Evolutionary conservation across 2,797 vertebrate species (phyloP), one percentile per base, ranked within the genome.

Genomic region (Phrynocephalus guinanensis): DNA sequence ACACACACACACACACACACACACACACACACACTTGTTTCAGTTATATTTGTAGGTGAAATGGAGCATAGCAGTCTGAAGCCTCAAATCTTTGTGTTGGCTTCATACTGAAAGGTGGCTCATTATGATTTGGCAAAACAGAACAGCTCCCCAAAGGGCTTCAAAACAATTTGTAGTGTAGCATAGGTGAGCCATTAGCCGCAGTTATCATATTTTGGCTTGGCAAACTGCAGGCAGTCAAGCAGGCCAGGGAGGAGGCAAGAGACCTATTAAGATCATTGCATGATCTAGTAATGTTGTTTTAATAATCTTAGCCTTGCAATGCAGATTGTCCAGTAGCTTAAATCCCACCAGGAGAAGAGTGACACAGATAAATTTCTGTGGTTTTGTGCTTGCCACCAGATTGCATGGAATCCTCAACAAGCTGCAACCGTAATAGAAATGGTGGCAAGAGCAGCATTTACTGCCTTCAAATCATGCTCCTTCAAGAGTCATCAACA

Each of bases 111-210:
- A 38, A 44, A 38, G 11, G 24, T 13, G 16, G 63, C 24, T 16
- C 38, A 76, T 63, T 33, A 26, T 79, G 44, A 33, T 50, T 52
- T 18, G 52, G 48, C 10, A 33, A 33, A 70, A 70, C 6, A 18
- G 5, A 50, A 30, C 56, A 63, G 11, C 24, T 86, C 76, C 28
- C 22, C 33, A 48, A n/a, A 44, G 9, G 77, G 63, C 26, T 60
- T 80, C n/a, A 85, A 70, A 86, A 56, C 48, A 56, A 70, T 79
- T 52, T 85, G 75, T 20, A 79, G 18, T 26, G 22, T n/a, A 78
- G 44, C 28, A 10, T 10, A 20, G 6, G 28, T 63, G 6, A 52
- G 72, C 26, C 38, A 20, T 79, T 79, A 70, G 44, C 60, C 44
- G 48, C 26, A 67, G 66, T 33, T 86, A 22, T 76, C 48, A 68